Conservation (phyloP, 2,113 vertebrate species). For the Willisornis vidua region DNA sequence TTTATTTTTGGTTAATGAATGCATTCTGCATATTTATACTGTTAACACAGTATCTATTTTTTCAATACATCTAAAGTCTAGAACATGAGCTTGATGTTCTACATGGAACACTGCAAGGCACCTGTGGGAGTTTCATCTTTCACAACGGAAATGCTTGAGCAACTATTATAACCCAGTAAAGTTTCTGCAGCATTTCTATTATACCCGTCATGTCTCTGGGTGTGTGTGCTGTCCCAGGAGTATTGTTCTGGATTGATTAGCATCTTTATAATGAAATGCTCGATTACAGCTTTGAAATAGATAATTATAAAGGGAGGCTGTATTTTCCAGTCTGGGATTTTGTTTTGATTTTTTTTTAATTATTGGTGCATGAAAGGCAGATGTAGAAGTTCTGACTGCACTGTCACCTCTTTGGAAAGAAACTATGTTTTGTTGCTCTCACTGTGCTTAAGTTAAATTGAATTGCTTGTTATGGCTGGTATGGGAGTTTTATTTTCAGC, state of each 20-base stretch:
- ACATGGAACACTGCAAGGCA: neutral
- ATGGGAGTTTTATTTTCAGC: conserved; percentile 46
- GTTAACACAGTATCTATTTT: neutral
- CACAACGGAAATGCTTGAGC: conserved; percentile 33
- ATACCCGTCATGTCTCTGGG: neutral
- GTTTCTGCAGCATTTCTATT: conserved; percentile 27
- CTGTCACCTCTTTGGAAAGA: neutral
- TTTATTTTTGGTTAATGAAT: neutral
- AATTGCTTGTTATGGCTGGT: conserved; percentile 47
- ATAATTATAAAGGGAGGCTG: conserved; percentile 57
- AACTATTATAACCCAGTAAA: neutral
- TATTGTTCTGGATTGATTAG: conserved; percentile 52
- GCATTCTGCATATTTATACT: neutral
- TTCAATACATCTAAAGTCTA: neutral
- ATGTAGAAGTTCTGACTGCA: conserved; percentile 38
- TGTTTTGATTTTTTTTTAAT: conserved; percentile 44
- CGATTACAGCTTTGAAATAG: conserved; percentile 58
- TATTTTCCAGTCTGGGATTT: conserved; percentile 56
- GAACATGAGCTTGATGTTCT: neutral
- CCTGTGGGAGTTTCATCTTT: conserved; percentile 19
- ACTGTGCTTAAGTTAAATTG: conserved; percentile 39
- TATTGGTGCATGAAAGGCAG: conserved; percentile 56
- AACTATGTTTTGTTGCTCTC: conserved; percentile 16
- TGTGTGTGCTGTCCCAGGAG: conserved; percentile 10
- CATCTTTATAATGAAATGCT: conserved; percentile 56